These are phyloP conservation scores for Eulemur rubriventer DNA, from an alignment of 2,797 vertebrate genomes.

Conservation along the genomic window DNA sequence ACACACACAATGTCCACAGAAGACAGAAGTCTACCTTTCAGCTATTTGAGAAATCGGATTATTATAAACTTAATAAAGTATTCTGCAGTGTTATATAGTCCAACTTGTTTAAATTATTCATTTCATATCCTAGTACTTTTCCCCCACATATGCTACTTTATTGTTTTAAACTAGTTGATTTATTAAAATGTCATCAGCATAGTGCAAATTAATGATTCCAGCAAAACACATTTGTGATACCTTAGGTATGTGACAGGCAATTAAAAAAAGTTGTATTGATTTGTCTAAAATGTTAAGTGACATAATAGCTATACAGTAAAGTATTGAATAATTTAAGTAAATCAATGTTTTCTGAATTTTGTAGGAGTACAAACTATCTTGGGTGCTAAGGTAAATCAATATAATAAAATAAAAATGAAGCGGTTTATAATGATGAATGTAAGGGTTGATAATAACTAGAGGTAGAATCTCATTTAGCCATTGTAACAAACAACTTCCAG, in stretches of 20 bases:
- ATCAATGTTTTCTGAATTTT: constrained; percentile 87
- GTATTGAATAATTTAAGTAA: constrained; percentile 89
- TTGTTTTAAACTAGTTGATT: constrained; percentile 73
- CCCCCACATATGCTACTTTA: background rate
- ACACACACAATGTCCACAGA: background rate
- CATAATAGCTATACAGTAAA: constrained; percentile 85
- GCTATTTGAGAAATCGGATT: constrained; percentile 35
- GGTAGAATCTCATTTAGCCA: constrained; percentile 81
- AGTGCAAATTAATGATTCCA: constrained; percentile 78
- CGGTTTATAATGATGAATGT: constrained; percentile 83
- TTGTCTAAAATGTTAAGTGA: constrained; percentile 87
- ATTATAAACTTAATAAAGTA: constrained; percentile 56
- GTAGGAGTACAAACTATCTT: constrained; percentile 83
- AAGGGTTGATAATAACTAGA: constrained; percentile 81
- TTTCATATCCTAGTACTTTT: constrained; percentile 60
- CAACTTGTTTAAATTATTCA: constrained; percentile 78
- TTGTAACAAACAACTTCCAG: constrained; percentile 82
- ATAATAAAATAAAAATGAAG: constrained; percentile 84
- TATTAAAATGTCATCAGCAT: constrained; percentile 72
- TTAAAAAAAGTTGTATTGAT: constrained; percentile 86
- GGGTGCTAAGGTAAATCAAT: constrained; percentile 85
- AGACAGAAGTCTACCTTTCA: background rate
- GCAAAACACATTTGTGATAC: constrained; percentile 72
- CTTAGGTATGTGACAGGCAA: constrained; percentile 78
- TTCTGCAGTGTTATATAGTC: constrained; percentile 36